Percentiles rank a stretch among this genome's conserved stretches.
Conservation (phyloP, 2,797 vertebrate species). For the Meda fulgida region DNA sequence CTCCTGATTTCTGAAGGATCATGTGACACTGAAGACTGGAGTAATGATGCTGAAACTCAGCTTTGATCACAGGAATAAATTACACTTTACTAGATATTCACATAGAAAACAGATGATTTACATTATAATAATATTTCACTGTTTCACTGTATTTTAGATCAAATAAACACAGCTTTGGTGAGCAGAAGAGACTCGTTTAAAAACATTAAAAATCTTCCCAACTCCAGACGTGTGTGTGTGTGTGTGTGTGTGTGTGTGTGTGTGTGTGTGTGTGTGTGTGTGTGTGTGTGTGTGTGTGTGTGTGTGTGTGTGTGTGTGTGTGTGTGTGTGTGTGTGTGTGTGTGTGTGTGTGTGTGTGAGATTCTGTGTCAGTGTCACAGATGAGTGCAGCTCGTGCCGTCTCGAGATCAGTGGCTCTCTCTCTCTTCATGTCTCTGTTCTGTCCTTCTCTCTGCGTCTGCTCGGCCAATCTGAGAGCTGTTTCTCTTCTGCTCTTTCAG, state of each 20-base stretch:
- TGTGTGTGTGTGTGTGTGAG: not conserved
- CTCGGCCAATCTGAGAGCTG: conserved; percentile 47
- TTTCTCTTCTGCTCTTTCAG: conserved; percentile 74
- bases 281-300: not conserved
- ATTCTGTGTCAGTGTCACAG: not conserved
- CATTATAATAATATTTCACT: no score
- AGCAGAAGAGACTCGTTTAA: no score
- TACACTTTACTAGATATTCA: no score
- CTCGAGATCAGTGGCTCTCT: conserved; percentile 20
- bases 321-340: not conserved
- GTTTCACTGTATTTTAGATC: no score
- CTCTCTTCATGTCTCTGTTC: conserved; percentile 58
- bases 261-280: not conserved
- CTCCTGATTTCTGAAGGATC: no score
- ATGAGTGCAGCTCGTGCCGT: not conserved
- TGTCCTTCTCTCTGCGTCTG: conserved; percentile 28
- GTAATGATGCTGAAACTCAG: no score
- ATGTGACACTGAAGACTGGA: no score
- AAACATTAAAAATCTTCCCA: no score
- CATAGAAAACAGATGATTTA: no score
- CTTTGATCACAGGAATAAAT: no score
- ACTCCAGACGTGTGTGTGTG: no score
- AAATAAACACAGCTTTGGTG: no score
- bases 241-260: not conserved
- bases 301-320: not conserved